Conservation (phyloP, 2,797 vertebrate species). For the Clarias pachynema region DNA sequence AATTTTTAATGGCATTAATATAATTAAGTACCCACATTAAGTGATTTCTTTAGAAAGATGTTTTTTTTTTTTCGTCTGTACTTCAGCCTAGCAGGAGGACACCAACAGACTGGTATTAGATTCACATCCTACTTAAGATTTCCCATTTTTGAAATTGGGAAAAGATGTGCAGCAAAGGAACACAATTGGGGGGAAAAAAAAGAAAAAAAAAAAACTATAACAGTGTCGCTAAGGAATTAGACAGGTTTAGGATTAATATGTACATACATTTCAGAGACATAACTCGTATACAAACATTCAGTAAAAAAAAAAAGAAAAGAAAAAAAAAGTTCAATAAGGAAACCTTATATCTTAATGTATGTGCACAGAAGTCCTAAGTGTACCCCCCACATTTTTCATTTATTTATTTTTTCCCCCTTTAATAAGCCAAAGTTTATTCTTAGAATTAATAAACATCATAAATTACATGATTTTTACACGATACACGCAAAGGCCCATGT, state of each 20-base stretch:
- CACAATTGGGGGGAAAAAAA: not conserved
- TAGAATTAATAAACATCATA: not conserved
- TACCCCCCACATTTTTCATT: not conserved
- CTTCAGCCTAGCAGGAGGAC: not conserved
- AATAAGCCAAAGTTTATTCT: not conserved
- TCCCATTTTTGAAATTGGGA: not conserved
- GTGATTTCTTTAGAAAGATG: slow-evolving; percentile 7
- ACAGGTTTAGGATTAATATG: not conserved
- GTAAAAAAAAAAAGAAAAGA: too few relatives aligned
- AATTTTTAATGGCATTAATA: not conserved
- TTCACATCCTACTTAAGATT: slow-evolving; percentile 16
- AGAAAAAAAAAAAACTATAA: not conserved
- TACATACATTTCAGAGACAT: not conserved
- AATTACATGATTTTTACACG: not conserved
- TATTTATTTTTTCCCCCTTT: too few relatives aligned
- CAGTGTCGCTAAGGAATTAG: not conserved
- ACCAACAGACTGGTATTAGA: not conserved
- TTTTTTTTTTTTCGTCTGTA: not conserved
- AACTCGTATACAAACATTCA: not conserved
- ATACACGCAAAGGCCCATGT: not conserved
- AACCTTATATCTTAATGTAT: not conserved
- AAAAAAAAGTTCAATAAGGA: not conserved
- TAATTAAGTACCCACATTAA: not conserved
- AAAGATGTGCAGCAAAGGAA: not conserved
- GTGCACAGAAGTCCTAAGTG: not conserved